phyloP scores from a whole-genome alignment of 1,140 invertebrate species.

The Zaprionus camerounensis region DNA sequence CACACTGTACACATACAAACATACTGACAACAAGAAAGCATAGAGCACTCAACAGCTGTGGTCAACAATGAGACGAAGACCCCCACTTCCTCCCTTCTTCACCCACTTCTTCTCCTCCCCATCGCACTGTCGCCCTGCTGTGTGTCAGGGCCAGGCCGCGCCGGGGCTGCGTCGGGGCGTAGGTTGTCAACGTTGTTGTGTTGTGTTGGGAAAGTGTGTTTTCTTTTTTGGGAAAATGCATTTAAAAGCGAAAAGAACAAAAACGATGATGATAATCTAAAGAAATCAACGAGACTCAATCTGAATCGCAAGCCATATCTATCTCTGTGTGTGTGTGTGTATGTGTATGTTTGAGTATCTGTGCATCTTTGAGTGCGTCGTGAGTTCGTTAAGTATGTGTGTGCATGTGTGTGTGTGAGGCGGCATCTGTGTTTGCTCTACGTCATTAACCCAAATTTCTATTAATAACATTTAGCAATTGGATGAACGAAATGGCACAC shows the following conservation, averaged over 20 bases:
- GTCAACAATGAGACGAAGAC: conserved; percentile 56
- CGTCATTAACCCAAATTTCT: conserved; percentile 81
- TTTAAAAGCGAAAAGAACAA: conserved; percentile 76
- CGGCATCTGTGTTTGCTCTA: conserved; percentile 69
- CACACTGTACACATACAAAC: conserved; percentile 31
- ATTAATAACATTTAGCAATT: conserved; percentile 74
- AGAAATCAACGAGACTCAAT: conserved; percentile 41
- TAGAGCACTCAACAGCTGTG: conserved; percentile 54
- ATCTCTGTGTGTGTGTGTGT: conserved; percentile 35
- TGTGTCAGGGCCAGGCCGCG: conserved; percentile 6
- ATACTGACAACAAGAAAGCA: background rate
- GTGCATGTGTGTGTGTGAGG: conserved; percentile 43
- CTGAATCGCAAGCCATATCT: conserved; percentile 19
- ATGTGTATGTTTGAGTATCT: conserved; percentile 47
- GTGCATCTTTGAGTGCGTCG: conserved; percentile 54
- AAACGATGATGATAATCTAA: conserved; percentile 66
- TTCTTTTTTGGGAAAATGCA: conserved; percentile 49
- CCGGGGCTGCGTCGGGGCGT: conserved; percentile 14
- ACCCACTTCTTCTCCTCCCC: background rate
- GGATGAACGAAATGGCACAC: conserved; percentile 48
- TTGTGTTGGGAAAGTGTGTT: conserved; percentile 50
- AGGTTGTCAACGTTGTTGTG: conserved; percentile 39
- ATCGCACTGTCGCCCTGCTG: conserved; percentile 22
- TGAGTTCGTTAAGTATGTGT: conserved; percentile 17
- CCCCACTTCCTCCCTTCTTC: background rate